phyloP scores from a whole-genome alignment of 2,888 invertebrate species.

The Thymelicus lineola region DNA sequence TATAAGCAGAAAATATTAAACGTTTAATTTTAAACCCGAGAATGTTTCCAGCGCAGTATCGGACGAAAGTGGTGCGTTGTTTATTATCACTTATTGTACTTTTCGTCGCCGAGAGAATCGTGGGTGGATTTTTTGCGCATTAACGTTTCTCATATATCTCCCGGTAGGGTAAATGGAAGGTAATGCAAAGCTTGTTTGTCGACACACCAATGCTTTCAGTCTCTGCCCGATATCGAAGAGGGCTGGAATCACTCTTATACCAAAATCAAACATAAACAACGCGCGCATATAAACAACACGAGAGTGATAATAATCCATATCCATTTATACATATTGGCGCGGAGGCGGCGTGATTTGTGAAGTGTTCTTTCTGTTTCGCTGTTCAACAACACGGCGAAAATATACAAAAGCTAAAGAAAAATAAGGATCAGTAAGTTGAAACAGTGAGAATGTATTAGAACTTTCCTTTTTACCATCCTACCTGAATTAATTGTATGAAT shows the following conservation, averaged over 20 bases:
- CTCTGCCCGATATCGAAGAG: conserved; percentile 39
- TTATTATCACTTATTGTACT: conserved; percentile 11
- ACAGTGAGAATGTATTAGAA: too few relatives aligned
- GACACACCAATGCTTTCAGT: conserved; percentile 65
- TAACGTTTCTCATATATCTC: conserved; percentile 43
- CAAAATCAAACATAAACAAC: conserved; percentile 57
- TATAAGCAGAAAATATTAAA: too few relatives aligned
- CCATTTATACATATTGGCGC: neutral
- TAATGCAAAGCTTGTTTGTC: conserved; percentile 66
- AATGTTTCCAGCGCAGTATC: conserved; percentile 1
- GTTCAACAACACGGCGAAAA: too few relatives aligned
- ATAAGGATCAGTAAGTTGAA: too few relatives aligned
- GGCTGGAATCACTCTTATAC: conserved; percentile 47
- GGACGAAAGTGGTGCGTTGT: neutral
- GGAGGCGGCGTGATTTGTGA: neutral
- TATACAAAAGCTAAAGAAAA: too few relatives aligned
- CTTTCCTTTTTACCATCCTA: too few relatives aligned
- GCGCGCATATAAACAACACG: conserved; percentile 13
- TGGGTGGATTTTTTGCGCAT: conserved; percentile 40
- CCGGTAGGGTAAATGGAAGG: conserved; percentile 43
- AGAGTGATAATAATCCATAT: neutral
- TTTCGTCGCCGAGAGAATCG: conserved; percentile 5
- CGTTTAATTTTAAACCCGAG: conserved; percentile 12
- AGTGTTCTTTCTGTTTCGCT: too few relatives aligned
- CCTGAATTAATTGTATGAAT: too few relatives aligned